Conservation (phyloP, 2,113 vertebrate genomes). For the Sylvietta virens region DNA sequence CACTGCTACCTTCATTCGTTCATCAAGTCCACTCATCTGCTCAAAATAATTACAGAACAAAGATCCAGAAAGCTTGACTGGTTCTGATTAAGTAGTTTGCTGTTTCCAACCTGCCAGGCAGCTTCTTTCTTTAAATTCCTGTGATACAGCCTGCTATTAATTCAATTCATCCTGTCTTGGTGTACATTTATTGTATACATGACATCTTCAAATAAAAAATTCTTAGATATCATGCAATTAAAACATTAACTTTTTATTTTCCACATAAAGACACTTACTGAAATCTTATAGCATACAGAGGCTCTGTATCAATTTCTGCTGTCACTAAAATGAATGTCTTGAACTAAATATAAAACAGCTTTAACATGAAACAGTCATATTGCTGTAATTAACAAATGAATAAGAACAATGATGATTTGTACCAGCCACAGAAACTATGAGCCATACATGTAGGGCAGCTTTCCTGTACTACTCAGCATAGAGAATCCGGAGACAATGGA, state of each 20-base stretch:
- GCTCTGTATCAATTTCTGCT: background rate
- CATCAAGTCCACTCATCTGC: background rate
- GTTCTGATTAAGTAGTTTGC: background rate
- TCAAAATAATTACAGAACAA: background rate
- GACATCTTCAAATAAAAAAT: background rate
- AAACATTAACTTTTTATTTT: background rate
- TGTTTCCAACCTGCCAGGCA: background rate
- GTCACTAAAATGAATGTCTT: background rate
- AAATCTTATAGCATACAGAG: background rate
- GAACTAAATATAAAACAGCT: background rate
- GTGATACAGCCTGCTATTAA: background rate
- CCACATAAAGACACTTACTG: background rate
- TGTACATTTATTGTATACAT: background rate
- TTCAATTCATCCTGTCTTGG: background rate
- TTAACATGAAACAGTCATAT: background rate
- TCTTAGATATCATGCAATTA: background rate
- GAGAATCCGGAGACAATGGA: background rate
- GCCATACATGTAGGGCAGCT: background rate
- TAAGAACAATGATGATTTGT: background rate
- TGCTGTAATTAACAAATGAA: background rate
- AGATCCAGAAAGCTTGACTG: background rate
- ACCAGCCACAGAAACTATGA: background rate
- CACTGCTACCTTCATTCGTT: background rate
- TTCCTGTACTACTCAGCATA: background rate
- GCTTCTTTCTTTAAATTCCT: background rate